Conservation (phyloP, 2,797 vertebrate species). For the Simalia tracyae region DNA sequence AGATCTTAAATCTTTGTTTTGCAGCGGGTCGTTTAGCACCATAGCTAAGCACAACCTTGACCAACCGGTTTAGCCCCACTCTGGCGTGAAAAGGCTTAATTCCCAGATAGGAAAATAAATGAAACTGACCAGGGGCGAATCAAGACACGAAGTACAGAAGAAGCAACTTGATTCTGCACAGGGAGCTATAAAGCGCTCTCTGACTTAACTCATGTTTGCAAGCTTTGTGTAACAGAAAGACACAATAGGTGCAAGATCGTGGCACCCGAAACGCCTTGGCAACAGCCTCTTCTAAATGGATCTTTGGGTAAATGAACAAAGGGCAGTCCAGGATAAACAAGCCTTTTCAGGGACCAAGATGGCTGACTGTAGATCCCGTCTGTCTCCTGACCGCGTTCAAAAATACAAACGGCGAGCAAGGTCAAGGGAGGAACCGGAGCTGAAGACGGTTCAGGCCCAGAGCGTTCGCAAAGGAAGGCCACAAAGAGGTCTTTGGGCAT, state of each 20-base stretch:
- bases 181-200: neutral
- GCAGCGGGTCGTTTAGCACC: neutral
- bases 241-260: neutral
- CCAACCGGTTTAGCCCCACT: neutral
- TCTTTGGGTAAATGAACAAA: neutral
- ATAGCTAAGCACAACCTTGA: neutral
- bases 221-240: neutral
- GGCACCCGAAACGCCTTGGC: neutral
- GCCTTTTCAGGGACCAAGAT: constrained; percentile 44
- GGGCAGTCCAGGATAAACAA: constrained; percentile 37
- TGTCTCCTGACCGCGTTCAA: neutral
- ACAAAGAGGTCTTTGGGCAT: neutral
- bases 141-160: too few relatives aligned
- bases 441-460: neutral
- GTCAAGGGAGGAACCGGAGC: neutral
- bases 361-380: constrained; percentile 42
- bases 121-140: neutral
- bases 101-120: neutral
- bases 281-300: neutral
- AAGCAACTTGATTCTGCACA: neutral
- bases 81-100: neutral
- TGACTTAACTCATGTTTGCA: neutral
- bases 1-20: neutral
- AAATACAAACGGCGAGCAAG: neutral
- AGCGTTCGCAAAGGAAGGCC: neutral